Evolutionary conservation across 2,888 invertebrate genomes (phyloP), one percentile per base, ranked within the genome.

Genomic region (Trissoscelio sp.): DNA sequence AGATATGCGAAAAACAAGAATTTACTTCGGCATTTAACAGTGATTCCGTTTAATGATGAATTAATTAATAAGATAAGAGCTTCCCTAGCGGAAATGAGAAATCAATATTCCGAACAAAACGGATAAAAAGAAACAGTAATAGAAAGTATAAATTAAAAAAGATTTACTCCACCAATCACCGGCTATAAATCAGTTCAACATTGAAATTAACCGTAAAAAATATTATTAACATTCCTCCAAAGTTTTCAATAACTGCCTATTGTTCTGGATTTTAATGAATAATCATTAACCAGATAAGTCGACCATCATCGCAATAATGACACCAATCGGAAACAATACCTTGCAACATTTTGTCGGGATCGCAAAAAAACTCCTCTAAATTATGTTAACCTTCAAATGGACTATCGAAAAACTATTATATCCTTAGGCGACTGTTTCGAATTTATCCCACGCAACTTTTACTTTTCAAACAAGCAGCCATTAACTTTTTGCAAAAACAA

Each of bases 61-160:
- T 73, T 73, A 62, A 73, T 73, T 73, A 64, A 73, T 44, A 62
- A 62, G 53, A 31, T 53, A 62, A 64, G 53, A 62, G 55, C 62
- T 28, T 58, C 4, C 48, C 34, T 16, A n/a, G 3, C 22, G 44
- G 62, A 73, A 73, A 73, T 62, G 55, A 72, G 73, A 53, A 62
- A 53, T 73, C 55, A 18, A 62, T 53, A 31, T 20, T 22, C 2
- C 20, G 3, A 6, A 12, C 14, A 34, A 62, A 62, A 62, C 31
- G 14, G 0, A 4, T 9, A 24, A 14, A 44, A 39, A 5, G 20
- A 14, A 70, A 46, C 16, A 42, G 22, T 3, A 18, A 34, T 22
- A 37, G 37, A 66, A 51, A 66, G 64, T 48, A 20, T 18, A 18
- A 66, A 53, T 51, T 67, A 28, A 16, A 28, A 18, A 9, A 53